Evolutionary conservation across 1,140 invertebrate species (phyloP), one percentile per base, ranked within the genome.

Genomic region (Brachionus sp.): DNA sequence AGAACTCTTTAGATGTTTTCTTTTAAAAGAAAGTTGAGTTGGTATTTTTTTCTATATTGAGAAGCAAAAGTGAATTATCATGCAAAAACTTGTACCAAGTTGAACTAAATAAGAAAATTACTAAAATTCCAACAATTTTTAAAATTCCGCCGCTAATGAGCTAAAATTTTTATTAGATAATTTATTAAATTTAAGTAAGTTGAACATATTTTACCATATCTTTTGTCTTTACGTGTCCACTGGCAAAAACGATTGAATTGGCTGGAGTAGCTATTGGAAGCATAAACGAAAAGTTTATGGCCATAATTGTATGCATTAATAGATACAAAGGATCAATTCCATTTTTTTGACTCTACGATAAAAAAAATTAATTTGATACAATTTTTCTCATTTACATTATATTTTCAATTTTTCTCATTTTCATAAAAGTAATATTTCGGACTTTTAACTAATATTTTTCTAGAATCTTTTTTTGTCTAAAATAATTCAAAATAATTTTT

Each of bases 151-250:
- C 70, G 5, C 39, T 25, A 13, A 75, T 46, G 10, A 75, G 12
- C 70, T 75, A 46, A 29, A 46, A 75, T 44, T 13, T 23, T 39
- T 44, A 50, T 23, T 46, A 19, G n/a, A n/a, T n/a, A n/a, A n/a
- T n/a, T n/a, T n/a, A 44, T 73, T 44, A 42, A n/a, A 35, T 70
- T n/a, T n/a, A n/a, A n/a, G n/a, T n/a, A n/a, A n/a, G n/a, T n/a
- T n/a, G n/a, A n/a, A n/a, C n/a, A n/a, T n/a, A n/a, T 19, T 13
- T 80, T 37, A 80, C 77, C 77, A 80, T 80, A 19, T 80, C 77
- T 19, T 42, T 39, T 9, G 62, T 80, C 62, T 35, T 80, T 13
- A 80, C 35, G n/a, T 57, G 62, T 23, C 77, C 77, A 29, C 19
- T 80, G 10, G 77, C 77, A 80, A 80, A 80, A 9, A 80, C 39